Percentiles rank a stretch among this genome's conserved stretches.
These are phyloP conservation scores for Nothocercus julius DNA, from an alignment of 2,113 vertebrate species.

Conservation along the genomic window DNA sequence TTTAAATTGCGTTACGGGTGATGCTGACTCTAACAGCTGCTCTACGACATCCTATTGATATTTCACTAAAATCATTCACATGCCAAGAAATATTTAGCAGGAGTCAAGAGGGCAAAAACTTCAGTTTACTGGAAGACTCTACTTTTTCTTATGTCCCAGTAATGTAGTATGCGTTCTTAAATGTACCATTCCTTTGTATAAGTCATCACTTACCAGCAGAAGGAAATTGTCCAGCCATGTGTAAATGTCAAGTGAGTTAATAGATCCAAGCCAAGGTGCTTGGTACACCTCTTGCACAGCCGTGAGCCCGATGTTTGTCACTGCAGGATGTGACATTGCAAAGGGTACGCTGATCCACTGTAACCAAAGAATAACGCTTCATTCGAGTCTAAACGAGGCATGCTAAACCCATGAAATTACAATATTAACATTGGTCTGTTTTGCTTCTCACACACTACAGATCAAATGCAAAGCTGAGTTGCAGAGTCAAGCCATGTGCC, in stretches of 20 bases:
- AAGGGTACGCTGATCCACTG: constrained; percentile 98
- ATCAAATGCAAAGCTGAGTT: background rate
- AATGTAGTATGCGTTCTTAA: background rate
- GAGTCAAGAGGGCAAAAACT: constrained; percentile 25
- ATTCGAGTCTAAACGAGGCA: background rate
- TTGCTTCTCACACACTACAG: background rate
- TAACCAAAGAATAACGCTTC: constrained; percentile 53
- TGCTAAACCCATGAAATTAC: background rate
- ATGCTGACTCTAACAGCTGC: background rate
- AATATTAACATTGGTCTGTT: background rate
- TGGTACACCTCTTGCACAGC: constrained; percentile 86
- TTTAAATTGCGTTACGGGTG: constrained; percentile 37
- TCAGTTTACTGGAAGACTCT: background rate
- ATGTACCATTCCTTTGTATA: background rate
- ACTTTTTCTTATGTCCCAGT: background rate
- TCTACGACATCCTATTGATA: background rate
- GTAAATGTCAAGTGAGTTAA: constrained; percentile 83
- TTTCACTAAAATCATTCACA: constrained; percentile 22
- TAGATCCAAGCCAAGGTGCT: constrained; percentile 89
- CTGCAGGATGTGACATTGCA: constrained; percentile 90
- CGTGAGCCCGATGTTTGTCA: constrained; percentile 88
- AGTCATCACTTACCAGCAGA: constrained; percentile 83
- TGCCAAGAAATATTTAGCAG: constrained; percentile 1
- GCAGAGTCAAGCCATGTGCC: background rate
- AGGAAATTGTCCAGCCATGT: constrained; percentile 94